These are phyloP conservation scores for Palythoa grandis DNA, from an alignment of 92 coral and sea anemone genomes.

Conservation along the genomic window DNA sequence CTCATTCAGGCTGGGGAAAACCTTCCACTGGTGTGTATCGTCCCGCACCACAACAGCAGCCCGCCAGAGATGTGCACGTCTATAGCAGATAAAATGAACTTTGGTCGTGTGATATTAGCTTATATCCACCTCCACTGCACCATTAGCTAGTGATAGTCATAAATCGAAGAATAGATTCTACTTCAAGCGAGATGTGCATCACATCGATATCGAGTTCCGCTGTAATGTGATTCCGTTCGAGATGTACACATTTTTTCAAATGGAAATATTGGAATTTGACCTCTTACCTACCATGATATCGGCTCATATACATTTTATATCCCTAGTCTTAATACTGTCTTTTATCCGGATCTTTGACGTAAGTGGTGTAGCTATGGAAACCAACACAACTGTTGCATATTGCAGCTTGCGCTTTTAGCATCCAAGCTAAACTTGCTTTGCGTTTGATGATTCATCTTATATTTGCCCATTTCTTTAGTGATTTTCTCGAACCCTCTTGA, in stretches of 20 bases:
- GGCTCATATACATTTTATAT: not conserved
- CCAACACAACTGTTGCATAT: not conserved
- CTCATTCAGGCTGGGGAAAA: constrained; percentile 17
- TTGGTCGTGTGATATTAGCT: not conserved
- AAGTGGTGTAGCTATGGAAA: not conserved
- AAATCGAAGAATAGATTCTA: not conserved
- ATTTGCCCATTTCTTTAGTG: not conserved
- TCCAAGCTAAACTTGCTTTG: not conserved
- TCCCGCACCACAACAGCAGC: constrained; percentile 40
- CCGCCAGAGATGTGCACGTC: constrained; percentile 31
- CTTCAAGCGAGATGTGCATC: not conserved
- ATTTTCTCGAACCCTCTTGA: not conserved
- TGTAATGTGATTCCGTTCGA: not conserved
- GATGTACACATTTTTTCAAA: not conserved
- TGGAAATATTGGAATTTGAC: not conserved
- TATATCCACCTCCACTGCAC: not conserved
- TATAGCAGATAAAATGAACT: constrained; percentile 28
- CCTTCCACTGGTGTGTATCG: constrained; percentile 30
- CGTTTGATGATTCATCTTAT: not conserved
- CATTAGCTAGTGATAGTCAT: not conserved
- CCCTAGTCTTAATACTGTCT: not conserved
- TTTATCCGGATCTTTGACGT: not conserved
- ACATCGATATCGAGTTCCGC: not conserved
- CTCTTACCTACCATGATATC: not conserved
- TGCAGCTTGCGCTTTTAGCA: not conserved